Percentiles rank a stretch among this genome's conserved stretches.
Evolutionary conservation across 2,888 invertebrate genomes (phyloP).

Genomic region (Apotomis betuletana): DNA sequence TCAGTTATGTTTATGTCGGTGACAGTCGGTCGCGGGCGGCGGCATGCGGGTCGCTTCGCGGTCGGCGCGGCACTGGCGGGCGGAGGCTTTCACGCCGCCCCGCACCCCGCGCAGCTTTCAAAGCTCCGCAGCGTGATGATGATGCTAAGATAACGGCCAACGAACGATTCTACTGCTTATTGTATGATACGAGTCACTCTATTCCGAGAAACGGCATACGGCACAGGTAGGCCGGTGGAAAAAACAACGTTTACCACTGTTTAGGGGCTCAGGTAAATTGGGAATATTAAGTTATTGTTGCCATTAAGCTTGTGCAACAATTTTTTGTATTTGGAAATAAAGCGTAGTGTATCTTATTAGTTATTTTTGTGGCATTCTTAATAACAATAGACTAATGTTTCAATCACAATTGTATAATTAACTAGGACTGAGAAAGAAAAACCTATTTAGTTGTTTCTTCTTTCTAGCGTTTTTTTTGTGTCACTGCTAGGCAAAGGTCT

Average conservation of each 20-base stretch:
- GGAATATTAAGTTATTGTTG: constrained; percentile 36
- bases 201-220: constrained; percentile 60
- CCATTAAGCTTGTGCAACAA: constrained; percentile 23
- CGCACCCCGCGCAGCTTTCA: constrained; percentile 73
- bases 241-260: constrained; percentile 31
- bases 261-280: constrained; percentile 35
- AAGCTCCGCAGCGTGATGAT: constrained; percentile 80
- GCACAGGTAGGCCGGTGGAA: constrained; percentile 53
- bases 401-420: too few species aligned
- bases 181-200: constrained; percentile 73
- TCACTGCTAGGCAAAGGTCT: too few species aligned
- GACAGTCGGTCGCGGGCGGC: constrained; percentile 53
- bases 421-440: too few species aligned
- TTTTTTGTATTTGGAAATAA: constrained; percentile 3
- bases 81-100: constrained; percentile 73
- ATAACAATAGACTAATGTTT: too few species aligned
- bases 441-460: too few species aligned
- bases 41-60: constrained; percentile 71
- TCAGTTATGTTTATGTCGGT: constrained; percentile 71
- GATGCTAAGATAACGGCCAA: constrained; percentile 80
- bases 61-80: constrained; percentile 77
- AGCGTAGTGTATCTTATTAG: neutral
- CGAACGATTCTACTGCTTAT: constrained; percentile 80
- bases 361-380: neutral
- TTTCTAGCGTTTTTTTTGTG: too few species aligned